Conservation (phyloP, 2,888 invertebrate genomes). For the Ichneumon xanthorius region DNA sequence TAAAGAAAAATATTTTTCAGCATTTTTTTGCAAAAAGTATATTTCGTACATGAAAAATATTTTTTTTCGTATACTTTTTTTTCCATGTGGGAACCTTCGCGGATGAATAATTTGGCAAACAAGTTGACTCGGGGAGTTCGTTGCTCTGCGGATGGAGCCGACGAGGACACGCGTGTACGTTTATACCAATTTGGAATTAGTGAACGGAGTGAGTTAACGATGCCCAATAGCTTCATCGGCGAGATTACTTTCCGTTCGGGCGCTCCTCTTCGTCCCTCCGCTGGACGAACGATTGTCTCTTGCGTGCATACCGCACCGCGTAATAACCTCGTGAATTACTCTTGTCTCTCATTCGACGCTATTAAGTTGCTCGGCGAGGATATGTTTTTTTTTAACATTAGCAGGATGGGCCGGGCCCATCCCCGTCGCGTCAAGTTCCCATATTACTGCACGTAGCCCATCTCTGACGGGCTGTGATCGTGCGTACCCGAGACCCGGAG, state of each 20-base stretch:
- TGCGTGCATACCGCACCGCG: constrained; percentile 36
- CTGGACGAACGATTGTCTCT: constrained; percentile 42
- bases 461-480: constrained; percentile 36
- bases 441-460: constrained; percentile 65
- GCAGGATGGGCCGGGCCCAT: constrained; percentile 74
- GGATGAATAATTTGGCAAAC: constrained; percentile 43
- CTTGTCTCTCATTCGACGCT: constrained; percentile 68
- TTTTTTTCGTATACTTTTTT: not conserved
- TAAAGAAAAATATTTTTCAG: too few species aligned
- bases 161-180: constrained; percentile 1
- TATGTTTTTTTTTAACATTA: constrained; percentile 67
- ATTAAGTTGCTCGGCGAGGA: constrained; percentile 70
- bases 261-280: constrained; percentile 45
- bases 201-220: constrained; percentile 38
- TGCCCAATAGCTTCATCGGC: constrained; percentile 56
- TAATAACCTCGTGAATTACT: constrained; percentile 59
- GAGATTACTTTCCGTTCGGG: constrained; percentile 55
- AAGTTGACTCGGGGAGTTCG: constrained; percentile 5
- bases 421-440: constrained; percentile 71
- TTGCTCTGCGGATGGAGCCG: not conserved
- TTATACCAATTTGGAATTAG: constrained; percentile 31
- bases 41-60: too few species aligned
- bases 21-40: too few species aligned
- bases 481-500: constrained; percentile 38
- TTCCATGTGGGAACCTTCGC: constrained; percentile 13